phyloP scores from a whole-genome alignment of 2,113 vertebrate genomes.

The Ophiodon elongatus region DNA sequence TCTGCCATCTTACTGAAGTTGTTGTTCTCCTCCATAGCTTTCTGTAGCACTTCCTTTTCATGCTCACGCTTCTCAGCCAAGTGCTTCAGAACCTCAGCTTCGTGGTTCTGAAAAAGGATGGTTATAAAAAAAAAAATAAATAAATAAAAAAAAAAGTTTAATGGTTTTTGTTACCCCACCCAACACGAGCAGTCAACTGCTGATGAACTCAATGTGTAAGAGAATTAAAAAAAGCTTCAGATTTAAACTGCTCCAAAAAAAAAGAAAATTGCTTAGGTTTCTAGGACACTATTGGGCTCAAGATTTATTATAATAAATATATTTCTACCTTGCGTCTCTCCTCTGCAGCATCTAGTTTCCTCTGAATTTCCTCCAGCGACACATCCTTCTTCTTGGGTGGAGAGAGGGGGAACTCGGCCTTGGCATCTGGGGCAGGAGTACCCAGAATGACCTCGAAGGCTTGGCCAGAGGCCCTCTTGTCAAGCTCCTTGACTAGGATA shows the following conservation, averaged over 20 bases:
- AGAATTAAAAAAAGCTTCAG: neutral
- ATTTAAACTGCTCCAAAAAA: neutral
- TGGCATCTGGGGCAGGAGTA: constrained; percentile 87
- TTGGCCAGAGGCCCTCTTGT: constrained; percentile 96
- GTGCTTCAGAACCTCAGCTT: constrained; percentile 96
- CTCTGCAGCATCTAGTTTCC: constrained; percentile 95
- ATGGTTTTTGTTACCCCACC: too few relatives aligned
- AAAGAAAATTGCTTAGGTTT: too few relatives aligned
- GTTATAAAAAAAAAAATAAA: neutral
- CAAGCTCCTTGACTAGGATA: constrained; percentile 95
- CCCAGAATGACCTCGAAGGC: constrained; percentile 96
- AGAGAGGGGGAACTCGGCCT: constrained; percentile 92
- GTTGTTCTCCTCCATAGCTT: constrained; percentile 96
- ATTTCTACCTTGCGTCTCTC: constrained; percentile 93
- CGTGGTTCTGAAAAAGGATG: constrained; percentile 86
- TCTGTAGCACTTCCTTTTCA: constrained; percentile 96
- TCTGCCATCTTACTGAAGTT: constrained; percentile 99
- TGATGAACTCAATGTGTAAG: neutral
- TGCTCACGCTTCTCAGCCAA: constrained; percentile 97
- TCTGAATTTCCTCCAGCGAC: constrained; percentile 96
- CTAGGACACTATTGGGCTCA: neutral
- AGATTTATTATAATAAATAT: neutral
- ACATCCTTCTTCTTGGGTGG: constrained; percentile 96
- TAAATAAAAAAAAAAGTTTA: too few relatives aligned
- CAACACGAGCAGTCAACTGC: neutral